A percentile compares a stretch with the other conserved stretches of the same genome.
Conservation (phyloP, 2,797 vertebrate genomes). For the Petrocephalus schoutedeni region DNA sequence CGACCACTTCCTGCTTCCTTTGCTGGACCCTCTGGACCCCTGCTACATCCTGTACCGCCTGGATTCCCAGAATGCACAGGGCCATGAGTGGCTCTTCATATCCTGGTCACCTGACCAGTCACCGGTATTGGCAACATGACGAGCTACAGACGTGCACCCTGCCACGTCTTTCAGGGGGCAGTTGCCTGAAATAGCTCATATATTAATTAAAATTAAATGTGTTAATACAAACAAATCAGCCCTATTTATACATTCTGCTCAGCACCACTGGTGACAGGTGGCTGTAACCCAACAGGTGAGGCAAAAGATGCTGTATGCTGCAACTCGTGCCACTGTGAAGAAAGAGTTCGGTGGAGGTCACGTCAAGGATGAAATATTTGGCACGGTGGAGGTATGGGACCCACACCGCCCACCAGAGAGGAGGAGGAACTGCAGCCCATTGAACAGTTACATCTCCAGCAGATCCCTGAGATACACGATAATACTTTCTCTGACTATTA, state of each 20-base stretch:
- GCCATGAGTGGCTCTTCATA: slow-evolving; percentile 94
- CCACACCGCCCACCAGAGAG: neutral
- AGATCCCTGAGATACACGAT: neutral
- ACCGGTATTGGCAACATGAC: slow-evolving; percentile 62
- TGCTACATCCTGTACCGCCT: slow-evolving; percentile 94
- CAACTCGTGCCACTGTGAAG: slow-evolving; percentile 93
- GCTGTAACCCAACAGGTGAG: slow-evolving; percentile 68
- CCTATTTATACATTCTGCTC: neutral
- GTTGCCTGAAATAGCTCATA: neutral
- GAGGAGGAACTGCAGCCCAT: neutral
- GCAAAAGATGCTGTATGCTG: slow-evolving; percentile 97
- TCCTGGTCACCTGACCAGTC: slow-evolving; percentile 98
- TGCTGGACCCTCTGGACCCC: slow-evolving; percentile 80
- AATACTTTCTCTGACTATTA: neutral
- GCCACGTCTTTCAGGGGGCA: neutral
- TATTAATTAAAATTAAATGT: neutral
- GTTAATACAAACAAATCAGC: neutral
- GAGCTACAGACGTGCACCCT: neutral
- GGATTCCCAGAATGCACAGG: slow-evolving; percentile 90
- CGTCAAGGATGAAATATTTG: slow-evolving; percentile 93
- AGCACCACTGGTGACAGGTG: slow-evolving; percentile 7
- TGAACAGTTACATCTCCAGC: neutral
- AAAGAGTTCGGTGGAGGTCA: slow-evolving; percentile 96
- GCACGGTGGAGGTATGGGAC: slow-evolving; percentile 77
- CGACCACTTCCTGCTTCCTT: slow-evolving; percentile 77